Evolutionary conservation across 1,140 invertebrate species (phyloP), one percentile per base, ranked within the genome.

Genomic region (Drosophila kurseongensis): DNA sequence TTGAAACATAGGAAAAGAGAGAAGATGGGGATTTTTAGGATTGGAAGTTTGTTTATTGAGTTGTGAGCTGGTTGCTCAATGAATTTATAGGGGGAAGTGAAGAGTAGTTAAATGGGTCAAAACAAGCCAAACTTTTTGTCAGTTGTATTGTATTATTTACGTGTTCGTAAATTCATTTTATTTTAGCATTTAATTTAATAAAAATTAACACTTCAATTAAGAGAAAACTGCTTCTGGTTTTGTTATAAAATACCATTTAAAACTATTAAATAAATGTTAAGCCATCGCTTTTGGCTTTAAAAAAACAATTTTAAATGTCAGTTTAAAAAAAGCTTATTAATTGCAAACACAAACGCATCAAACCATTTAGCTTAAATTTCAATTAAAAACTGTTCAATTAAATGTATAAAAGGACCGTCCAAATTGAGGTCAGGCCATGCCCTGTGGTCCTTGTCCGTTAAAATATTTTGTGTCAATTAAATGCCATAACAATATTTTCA

Each of bases 401-500:
- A 27, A 13, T n/a, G 41, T 4, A 9, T 13, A 10, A 23, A 35
- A 51, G 23, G 3, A 35, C n/a, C 45, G 10, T 3, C 14, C 1
- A 44, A 44, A 56, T 23, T 10, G n/a, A 47, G 32, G 29, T 66
- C 23, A 55, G 2, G 23, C 8, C n/a, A 55, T 36, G 66, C 35
- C 50, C 35, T 36, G 45, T 5, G 36, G 57, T 5, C 14, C 23
- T 18, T n/a, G 47, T 9, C 23, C 32, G 7, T 9, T 32, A 18
- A 13, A 58, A 40, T 51, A 10, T 59, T 38, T 60, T 75, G 42
- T 76, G 61, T 67, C 61, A 76, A 61, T 76, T 68, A 57, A 68
- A 52, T 50, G 42, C 5, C 51, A 56, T 52, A 61, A 65, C 48
- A 60, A 61, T 56, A 54, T 76, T 76, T 80, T 55, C 23, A 59